These are phyloP conservation scores for Pluvialis apricaria DNA, from an alignment of 2,113 vertebrate species.

Conservation along the genomic window DNA sequence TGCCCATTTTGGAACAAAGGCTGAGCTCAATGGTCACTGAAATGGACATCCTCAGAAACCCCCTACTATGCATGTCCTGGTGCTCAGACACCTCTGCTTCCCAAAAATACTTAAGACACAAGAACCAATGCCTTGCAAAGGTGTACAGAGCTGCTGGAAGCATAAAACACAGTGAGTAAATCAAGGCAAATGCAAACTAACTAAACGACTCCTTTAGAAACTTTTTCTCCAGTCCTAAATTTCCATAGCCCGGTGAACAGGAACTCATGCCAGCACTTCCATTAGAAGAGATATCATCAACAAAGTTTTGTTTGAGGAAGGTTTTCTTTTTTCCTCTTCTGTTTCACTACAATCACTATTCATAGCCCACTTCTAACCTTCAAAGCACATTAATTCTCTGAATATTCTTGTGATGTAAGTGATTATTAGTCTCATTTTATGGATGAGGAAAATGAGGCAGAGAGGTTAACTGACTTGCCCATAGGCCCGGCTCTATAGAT, in stretches of 20 bases:
- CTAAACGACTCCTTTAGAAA: not conserved
- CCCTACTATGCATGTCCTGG: not conserved
- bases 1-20: not conserved
- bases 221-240: not conserved
- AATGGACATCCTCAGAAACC: accelerated
- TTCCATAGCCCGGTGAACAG: not conserved
- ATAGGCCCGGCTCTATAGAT: not conserved
- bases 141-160: not conserved
- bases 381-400: constrained; percentile 18
- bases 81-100: not conserved
- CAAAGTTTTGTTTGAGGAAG: not conserved
- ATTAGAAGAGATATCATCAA: not conserved
- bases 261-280: not conserved
- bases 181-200: not conserved
- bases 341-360: not conserved
- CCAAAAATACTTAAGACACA: not conserved
- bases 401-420: not conserved
- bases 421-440: not conserved
- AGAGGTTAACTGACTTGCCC: constrained; percentile 20
- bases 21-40: not conserved
- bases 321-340: not conserved
- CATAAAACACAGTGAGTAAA: not conserved
- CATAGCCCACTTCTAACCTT: constrained; percentile 7
- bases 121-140: not conserved
- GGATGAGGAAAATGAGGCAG: not conserved